phyloP scores from a whole-genome alignment of 2,113 vertebrate species.

The Danionella cerebrum region DNA sequence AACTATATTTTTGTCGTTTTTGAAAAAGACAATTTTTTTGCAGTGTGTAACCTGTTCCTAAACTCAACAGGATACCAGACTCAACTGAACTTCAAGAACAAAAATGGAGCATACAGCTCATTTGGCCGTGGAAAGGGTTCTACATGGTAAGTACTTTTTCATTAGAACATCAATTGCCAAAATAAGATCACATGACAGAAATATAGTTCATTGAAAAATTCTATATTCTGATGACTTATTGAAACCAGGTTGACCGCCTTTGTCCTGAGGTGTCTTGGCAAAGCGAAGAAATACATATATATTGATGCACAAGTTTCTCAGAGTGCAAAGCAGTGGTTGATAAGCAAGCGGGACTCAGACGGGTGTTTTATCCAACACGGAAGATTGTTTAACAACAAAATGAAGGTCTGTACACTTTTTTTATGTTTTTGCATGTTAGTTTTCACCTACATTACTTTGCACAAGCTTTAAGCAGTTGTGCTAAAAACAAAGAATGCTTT shows the following conservation, averaged over 20 bases:
- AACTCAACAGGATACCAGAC: conserved; percentile 73
- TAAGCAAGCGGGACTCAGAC: conserved; percentile 47
- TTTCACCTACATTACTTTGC: too few relatives aligned
- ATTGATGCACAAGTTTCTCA: conserved; percentile 47
- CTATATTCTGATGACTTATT: too few relatives aligned
- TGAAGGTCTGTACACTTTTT: conserved; percentile 62
- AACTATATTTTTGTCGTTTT: too few relatives aligned
- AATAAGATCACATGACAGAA: too few relatives aligned
- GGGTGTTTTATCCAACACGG: conserved; percentile 69
- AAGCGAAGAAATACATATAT: conserved; percentile 57
- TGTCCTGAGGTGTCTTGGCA: conserved; percentile 62
- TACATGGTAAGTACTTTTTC: conserved; percentile 71
- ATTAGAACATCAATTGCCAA: too few relatives aligned
- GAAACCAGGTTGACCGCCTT: conserved; percentile 72
- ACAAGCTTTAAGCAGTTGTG: too few relatives aligned
- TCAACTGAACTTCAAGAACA: conserved; percentile 74
- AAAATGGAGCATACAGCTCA: conserved; percentile 73
- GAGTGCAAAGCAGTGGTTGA: conserved; percentile 57
- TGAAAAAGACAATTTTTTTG: too few relatives aligned
- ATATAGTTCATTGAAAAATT: too few relatives aligned
- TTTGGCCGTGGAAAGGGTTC: conserved; percentile 71
- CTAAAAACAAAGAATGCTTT: too few relatives aligned
- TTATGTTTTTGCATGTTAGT: too few relatives aligned
- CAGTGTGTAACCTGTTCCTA: neutral
- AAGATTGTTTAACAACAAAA: conserved; percentile 64